Conservation (phyloP, 2,113 vertebrate species). For the Menidia beryllina region DNA sequence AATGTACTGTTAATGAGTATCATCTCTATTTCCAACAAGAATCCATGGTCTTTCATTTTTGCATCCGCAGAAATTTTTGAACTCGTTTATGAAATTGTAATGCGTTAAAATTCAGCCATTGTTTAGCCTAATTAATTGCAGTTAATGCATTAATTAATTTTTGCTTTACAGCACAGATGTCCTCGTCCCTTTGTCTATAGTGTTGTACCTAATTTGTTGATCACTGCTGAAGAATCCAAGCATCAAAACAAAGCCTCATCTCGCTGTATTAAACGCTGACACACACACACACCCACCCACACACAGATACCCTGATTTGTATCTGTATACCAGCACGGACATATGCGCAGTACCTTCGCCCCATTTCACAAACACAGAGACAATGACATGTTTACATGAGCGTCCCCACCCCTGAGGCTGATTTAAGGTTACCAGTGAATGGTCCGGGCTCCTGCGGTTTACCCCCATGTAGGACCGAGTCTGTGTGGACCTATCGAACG, state of each 20-base stretch:
- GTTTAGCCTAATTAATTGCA: no score
- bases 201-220: conserved; percentile 51
- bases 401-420: conserved; percentile 56
- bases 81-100: no score
- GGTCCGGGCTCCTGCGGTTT: conserved; percentile 52
- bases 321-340: conserved; percentile 9
- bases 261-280: conserved; percentile 45
- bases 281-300: not conserved
- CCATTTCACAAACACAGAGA: conserved; percentile 1
- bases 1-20: no score
- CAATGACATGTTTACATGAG: conserved; percentile 18
- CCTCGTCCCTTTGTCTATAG: conserved; percentile 45
- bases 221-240: conserved; percentile 39
- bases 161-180: not conserved
- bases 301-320: not conserved
- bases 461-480: conserved; percentile 35
- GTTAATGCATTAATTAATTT: not conserved
- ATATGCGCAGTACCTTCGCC: conserved; percentile 19
- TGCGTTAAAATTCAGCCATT: no score
- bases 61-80: no score
- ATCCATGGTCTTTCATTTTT: no score
- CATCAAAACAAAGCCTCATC: conserved; percentile 19
- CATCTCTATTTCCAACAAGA: no score
- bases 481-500: conserved; percentile 31
- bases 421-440: conserved; percentile 71